Conservation (phyloP, 37 sponge, comb jelly and placozoan genomes). For the Crambe crambe region DNA sequence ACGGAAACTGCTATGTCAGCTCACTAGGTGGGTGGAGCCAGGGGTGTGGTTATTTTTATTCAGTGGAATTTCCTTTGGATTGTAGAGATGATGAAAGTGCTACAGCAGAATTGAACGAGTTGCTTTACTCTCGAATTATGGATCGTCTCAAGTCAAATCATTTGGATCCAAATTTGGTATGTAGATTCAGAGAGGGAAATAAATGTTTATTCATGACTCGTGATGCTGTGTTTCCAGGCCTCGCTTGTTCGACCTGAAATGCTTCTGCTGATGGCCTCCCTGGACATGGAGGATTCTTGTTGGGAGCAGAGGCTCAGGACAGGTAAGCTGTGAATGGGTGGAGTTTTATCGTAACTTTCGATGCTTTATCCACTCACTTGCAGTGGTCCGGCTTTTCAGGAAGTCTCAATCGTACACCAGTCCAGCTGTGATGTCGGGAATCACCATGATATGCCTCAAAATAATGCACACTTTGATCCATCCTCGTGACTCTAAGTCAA, state of each 20-base stretch:
- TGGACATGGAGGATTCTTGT: constrained; percentile 76
- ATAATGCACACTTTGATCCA: constrained; percentile 57
- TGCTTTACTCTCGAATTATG: constrained; percentile 48
- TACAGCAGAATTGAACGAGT: constrained; percentile 64
- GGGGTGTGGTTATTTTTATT: no score
- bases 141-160: constrained; percentile 40
- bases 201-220: no score
- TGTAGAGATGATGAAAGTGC: constrained; percentile 64
- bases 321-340: constrained; percentile 31
- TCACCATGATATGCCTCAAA: constrained; percentile 85
- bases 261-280: constrained; percentile 66
- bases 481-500: constrained; percentile 14
- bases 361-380: constrained; percentile 6
- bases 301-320: constrained; percentile 89
- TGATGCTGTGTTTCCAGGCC: constrained; percentile 29
- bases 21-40: constrained; percentile 46
- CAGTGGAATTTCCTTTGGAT: no score
- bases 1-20: constrained; percentile 72
- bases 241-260: constrained; percentile 78
- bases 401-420: constrained; percentile 53
- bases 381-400: constrained; percentile 75
- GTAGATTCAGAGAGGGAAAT: not conserved
- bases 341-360: not conserved
- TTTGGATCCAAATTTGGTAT: constrained; percentile 63
- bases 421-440: constrained; percentile 83